phyloP scores from a whole-genome alignment of 2,888 invertebrate species.

The Thelaira solivaga region DNA sequence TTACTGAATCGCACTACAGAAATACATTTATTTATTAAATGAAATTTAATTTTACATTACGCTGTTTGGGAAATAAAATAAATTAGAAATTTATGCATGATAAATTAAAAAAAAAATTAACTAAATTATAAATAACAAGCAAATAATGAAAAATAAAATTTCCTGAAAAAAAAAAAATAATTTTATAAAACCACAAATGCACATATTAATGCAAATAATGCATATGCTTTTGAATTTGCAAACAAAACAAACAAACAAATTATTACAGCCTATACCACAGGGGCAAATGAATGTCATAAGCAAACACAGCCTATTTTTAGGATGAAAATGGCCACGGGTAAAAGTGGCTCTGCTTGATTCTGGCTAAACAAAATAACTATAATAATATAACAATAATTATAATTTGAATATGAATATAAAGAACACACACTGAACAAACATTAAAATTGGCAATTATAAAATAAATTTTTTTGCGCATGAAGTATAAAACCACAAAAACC shows the following conservation, averaged over 20 bases:
- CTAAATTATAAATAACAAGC: constrained; percentile 21
- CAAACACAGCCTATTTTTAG: constrained; percentile 14
- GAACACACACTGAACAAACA: not conserved
- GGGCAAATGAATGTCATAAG: constrained; percentile 47
- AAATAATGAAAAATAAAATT: constrained; percentile 44
- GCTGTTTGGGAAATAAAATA: constrained; percentile 19
- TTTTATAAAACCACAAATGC: constrained; percentile 47
- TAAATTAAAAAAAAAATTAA: constrained; percentile 27
- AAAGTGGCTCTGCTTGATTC: not conserved
- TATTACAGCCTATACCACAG: constrained; percentile 48
- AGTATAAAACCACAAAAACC: no score
- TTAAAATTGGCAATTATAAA: constrained; percentile 48
- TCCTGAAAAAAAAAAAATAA: not conserved
- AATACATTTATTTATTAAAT: no score
- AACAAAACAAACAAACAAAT: not conserved
- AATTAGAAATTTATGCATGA: constrained; percentile 49
- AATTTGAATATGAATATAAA: not conserved
- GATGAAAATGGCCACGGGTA: not conserved
- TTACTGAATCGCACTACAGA: no score
- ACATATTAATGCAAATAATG: constrained; percentile 51
- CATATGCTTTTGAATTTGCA: constrained; percentile 10
- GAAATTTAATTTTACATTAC: not conserved
- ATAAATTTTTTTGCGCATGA: no score
- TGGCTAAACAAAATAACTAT: constrained; percentile 8
- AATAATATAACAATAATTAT: constrained; percentile 39